Percentiles rank a stretch among this genome's conserved stretches.
Evolutionary conservation across 2,797 vertebrate species (phyloP).

Genomic region (Acridotheres tristis): DNA sequence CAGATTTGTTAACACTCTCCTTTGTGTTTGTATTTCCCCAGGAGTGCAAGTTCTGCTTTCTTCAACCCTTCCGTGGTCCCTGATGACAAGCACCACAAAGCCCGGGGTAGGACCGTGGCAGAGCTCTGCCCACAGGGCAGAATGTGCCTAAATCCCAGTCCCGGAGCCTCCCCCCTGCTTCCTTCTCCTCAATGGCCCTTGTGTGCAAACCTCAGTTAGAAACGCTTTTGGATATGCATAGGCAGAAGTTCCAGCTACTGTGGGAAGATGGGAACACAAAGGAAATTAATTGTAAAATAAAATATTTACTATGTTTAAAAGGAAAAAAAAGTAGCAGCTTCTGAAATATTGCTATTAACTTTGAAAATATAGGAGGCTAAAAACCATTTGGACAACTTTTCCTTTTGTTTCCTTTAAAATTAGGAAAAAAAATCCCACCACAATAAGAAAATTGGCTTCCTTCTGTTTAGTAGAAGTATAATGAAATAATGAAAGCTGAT

Average conservation of each 20-base stretch:
- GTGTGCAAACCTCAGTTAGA: rapidly evolving
- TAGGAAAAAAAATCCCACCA: not conserved
- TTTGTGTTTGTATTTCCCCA: not conserved
- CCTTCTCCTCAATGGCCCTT: rapidly evolving
- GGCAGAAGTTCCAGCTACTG: no score
- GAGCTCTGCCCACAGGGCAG: not conserved
- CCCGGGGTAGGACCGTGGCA: slow-evolving; percentile 50
- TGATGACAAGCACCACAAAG: not conserved
- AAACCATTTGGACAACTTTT: not conserved
- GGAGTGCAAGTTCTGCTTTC: slow-evolving; percentile 56
- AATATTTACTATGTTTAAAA: not conserved
- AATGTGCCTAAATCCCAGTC: rapidly evolving
- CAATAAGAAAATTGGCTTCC: not conserved
- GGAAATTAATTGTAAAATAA: not conserved
- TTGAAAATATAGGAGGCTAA: not conserved
- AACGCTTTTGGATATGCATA: not conserved
- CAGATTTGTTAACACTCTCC: rapidly evolving
- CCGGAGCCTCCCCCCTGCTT: not conserved
- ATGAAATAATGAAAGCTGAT: not conserved
- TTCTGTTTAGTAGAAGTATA: not conserved
- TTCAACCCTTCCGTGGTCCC: slow-evolving; percentile 1
- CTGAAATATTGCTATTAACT: not conserved
- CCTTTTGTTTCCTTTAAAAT: not conserved
- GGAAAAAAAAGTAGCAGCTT: not conserved
- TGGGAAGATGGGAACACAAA: not conserved